Percentiles rank a stretch among this genome's conserved stretches.
These are phyloP conservation scores for Brachionus manjavacas DNA, from an alignment of 1,140 invertebrate species.

Conservation along the genomic window DNA sequence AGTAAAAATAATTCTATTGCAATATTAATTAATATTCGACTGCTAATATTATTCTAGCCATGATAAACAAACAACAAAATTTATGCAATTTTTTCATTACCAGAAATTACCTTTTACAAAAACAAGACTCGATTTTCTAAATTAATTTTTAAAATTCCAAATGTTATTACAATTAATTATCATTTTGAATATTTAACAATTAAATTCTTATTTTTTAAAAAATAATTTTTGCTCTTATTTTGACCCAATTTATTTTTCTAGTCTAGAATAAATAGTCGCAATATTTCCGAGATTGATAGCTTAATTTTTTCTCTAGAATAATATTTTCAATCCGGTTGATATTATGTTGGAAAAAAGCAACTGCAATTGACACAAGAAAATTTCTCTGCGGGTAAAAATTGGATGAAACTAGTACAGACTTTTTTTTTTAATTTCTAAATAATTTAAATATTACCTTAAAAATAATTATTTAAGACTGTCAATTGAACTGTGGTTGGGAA, in stretches of 20 bases:
- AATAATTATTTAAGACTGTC: too few species aligned
- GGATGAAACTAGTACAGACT: too few species aligned
- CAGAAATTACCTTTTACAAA: not conserved
- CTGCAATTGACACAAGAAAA: not conserved
- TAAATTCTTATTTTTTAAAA: not conserved
- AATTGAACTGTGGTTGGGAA: too few species aligned
- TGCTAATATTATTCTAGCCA: not conserved
- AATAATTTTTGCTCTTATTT: not conserved
- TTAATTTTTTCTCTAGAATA: not conserved
- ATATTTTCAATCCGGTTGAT: not conserved
- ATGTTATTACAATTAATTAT: not conserved
- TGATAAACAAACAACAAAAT: conserved; percentile 1
- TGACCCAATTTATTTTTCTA: not conserved
- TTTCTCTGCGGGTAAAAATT: too few species aligned
- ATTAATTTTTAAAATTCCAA: not conserved
- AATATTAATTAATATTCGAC: not conserved
- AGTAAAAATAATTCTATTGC: not conserved
- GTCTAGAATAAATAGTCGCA: not conserved
- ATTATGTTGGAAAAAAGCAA: not conserved
- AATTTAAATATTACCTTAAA: too few species aligned
- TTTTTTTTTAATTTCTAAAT: too few species aligned
- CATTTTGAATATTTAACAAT: not conserved
- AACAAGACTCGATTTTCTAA: not conserved
- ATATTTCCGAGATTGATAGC: not conserved
- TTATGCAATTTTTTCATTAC: not conserved